Percentiles rank a stretch among this genome's conserved stretches.
Conservation (phyloP, 2,888 invertebrate genomes). For the Agapostemon virescens region DNA sequence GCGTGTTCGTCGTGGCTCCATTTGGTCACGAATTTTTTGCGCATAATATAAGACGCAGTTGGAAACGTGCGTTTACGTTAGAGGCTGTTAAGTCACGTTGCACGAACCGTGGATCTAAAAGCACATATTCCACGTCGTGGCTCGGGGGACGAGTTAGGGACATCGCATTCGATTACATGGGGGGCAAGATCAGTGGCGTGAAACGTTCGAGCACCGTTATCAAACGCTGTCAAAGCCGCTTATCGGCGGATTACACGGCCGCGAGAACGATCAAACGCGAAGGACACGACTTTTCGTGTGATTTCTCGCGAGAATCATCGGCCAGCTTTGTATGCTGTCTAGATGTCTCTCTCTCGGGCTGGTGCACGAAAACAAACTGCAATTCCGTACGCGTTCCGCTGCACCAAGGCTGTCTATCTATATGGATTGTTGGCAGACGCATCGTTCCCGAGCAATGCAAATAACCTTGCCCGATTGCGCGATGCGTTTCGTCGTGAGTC, state of each 20-base stretch:
- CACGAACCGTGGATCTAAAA: constrained; percentile 50
- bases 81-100: constrained; percentile 52
- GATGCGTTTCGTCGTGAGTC: constrained; percentile 74
- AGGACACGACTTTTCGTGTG: constrained; percentile 2
- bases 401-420: constrained; percentile 35
- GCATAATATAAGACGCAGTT: constrained; percentile 25
- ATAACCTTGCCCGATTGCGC: constrained; percentile 76
- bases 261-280: constrained; percentile 3
- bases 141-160: background rate
- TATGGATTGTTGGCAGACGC: constrained; percentile 58
- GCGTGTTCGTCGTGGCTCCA: background rate
- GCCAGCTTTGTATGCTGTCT: constrained; percentile 45
- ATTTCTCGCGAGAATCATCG: constrained; percentile 40
- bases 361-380: constrained; percentile 46
- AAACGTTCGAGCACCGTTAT: constrained; percentile 25
- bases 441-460: constrained; percentile 64
- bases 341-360: constrained; percentile 49
- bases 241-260: constrained; percentile 29
- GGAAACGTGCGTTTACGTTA: constrained; percentile 32
- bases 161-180: constrained; percentile 9
- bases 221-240: constrained; percentile 41
- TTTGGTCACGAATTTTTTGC: constrained; percentile 10
- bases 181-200: background rate
- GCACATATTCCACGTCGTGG: constrained; percentile 51
- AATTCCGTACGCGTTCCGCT: constrained; percentile 25